Evolutionary conservation across 2,113 vertebrate species (phyloP).

Genomic region (Girardinichthys multiradiatus): DNA sequence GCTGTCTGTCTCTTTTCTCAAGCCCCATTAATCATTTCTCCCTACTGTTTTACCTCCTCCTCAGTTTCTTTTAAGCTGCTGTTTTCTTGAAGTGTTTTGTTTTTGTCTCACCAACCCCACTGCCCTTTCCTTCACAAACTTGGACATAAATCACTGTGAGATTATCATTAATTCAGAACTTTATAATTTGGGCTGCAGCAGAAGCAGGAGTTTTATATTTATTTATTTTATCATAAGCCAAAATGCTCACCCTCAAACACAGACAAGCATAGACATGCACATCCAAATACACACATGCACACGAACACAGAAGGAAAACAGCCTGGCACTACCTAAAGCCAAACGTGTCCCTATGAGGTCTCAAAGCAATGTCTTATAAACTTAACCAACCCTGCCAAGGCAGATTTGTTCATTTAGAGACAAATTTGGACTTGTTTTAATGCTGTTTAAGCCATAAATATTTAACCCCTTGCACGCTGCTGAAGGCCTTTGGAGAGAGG

Average conservation of each 20-base stretch:
- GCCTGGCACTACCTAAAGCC: conserved; percentile 49
- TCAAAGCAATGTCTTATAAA: conserved; percentile 48
- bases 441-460: conserved; percentile 29
- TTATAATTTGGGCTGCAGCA: conserved; percentile 42
- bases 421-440: conserved; percentile 49
- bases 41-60: conserved; percentile 12
- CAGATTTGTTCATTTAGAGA: conserved; percentile 58
- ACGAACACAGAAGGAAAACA: conserved; percentile 26
- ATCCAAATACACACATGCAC: conserved; percentile 14
- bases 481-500: conserved; percentile 23
- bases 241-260: conserved; percentile 44
- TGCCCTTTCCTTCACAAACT: conserved; percentile 12
- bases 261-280: conserved; percentile 14
- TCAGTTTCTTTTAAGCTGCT: neutral
- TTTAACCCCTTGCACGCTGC: conserved; percentile 28
- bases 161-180: conserved; percentile 54
- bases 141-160: conserved; percentile 40
- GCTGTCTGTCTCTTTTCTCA: neutral
- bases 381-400: conserved; percentile 51
- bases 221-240: conserved; percentile 9
- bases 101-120: conserved; percentile 1
- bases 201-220: conserved; percentile 13
- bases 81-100: conserved; percentile 11
- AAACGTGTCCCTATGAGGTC: conserved; percentile 46
- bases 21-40: conserved; percentile 9